phyloP scores from a whole-genome alignment of 53 echinoderm and acorn worm species.

The Henricia sp. region DNA sequence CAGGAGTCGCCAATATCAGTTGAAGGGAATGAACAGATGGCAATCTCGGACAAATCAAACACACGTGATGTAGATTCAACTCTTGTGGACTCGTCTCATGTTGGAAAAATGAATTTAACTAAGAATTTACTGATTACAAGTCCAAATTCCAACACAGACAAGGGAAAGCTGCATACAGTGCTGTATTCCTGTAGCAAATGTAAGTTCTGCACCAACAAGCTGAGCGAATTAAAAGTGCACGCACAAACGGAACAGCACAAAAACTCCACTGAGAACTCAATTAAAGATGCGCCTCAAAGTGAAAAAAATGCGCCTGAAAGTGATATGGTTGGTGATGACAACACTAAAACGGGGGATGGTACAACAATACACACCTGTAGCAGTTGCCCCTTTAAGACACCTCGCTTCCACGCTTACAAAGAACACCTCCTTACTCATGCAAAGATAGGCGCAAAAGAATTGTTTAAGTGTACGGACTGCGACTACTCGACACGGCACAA shows the following conservation, averaged over 20 bases:
- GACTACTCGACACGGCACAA: conserved; percentile 73
- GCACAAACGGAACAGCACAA: conserved; percentile 20
- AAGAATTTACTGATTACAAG: not conserved
- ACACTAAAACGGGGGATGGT: conserved; percentile 4
- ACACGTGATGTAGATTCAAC: too few relatives aligned
- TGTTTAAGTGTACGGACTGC: conserved; percentile 81
- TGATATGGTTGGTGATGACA: not conserved
- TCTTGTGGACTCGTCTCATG: too few relatives aligned
- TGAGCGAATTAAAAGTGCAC: conserved; percentile 28
- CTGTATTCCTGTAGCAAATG: conserved; percentile 43
- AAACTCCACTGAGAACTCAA: not conserved
- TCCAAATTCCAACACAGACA: not conserved
- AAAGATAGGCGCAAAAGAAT: conserved; percentile 51
- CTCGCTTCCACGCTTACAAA: conserved; percentile 43
- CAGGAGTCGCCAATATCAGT: too few relatives aligned
- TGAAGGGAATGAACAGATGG: too few relatives aligned
- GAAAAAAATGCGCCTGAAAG: not conserved
- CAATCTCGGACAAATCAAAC: too few relatives aligned
- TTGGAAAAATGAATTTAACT: too few relatives aligned
- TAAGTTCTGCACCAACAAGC: conserved; percentile 41
- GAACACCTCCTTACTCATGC: conserved; percentile 61
- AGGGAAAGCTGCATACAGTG: not conserved
- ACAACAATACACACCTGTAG: conserved; percentile 28
- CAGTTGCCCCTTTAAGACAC: conserved; percentile 33
- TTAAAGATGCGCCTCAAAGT: not conserved